phyloP scores from a whole-genome alignment of 64 coral and sea anemone species.

The Astreopora myriophthalma region DNA sequence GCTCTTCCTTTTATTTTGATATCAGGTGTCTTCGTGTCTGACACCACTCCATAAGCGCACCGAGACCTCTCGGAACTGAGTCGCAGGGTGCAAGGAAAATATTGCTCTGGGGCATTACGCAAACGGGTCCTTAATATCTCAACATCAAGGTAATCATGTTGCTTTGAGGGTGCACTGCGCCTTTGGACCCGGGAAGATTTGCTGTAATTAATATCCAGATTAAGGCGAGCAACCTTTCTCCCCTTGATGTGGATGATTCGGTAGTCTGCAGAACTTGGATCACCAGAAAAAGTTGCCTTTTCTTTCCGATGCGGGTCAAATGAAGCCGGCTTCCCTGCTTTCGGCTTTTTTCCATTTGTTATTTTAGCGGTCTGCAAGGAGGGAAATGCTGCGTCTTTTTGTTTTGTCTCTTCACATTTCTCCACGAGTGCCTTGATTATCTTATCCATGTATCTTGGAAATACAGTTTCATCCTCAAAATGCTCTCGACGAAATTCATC shows the following conservation, averaged over 20 bases:
- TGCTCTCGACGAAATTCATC: background rate
- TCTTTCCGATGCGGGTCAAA: background rate
- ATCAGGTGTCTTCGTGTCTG: constrained; percentile 70
- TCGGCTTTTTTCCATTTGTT: background rate
- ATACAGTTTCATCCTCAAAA: constrained; percentile 62
- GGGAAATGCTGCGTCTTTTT: constrained; percentile 47
- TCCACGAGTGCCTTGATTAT: constrained; percentile 74
- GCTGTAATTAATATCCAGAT: constrained; percentile 24
- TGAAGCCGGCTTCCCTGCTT: too few relatives aligned
- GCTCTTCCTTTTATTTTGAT: constrained; percentile 68
- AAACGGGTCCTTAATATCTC: constrained; percentile 44
- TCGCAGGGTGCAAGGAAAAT: constrained; percentile 49
- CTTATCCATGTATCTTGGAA: constrained; percentile 67
- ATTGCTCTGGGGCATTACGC: constrained; percentile 29
- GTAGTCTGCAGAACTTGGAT: background rate
- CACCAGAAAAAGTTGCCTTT: background rate
- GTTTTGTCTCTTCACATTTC: constrained; percentile 59
- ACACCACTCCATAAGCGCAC: constrained; percentile 32
- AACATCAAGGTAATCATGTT: constrained; percentile 10
- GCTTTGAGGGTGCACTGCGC: background rate
- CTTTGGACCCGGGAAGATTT: background rate
- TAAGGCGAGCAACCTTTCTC: constrained; percentile 41
- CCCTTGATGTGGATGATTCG: constrained; percentile 17
- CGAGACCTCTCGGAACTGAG: constrained; percentile 24
- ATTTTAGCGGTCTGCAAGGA: constrained; percentile 3